Evolutionary conservation across 2,888 invertebrate species (phyloP), one percentile per base, ranked within the genome.

Genomic region (Trichopoda pennipes): DNA sequence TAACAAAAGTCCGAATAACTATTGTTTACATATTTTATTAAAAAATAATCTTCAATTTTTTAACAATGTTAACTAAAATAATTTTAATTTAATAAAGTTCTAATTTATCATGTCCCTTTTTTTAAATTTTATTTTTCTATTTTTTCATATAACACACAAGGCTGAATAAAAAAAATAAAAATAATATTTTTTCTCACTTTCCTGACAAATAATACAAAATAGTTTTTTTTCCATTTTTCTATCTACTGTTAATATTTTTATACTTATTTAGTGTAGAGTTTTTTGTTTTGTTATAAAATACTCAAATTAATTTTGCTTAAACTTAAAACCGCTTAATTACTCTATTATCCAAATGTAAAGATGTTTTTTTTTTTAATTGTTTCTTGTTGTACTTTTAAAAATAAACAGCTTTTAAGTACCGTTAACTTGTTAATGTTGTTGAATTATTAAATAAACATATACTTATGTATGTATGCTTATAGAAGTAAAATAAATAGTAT

Each of bases 401-500:
- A 64, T 38, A 47, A 77, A 70, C 58, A 69, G 16, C 23, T 35
- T 77, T 70, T 49, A 77, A 77, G 51, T 70, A 42, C 70, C 49
- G 55, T 70, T 70, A 58, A 64, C 21, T 55, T 47, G 61, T 76
- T 76, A 76, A 53, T 55, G 69, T 51, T 61, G 61, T 35, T 47
- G 47, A 63, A 55, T 55, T 32, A 61, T 61, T 53, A 42, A 61
- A 53, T 32, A 53, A 61, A 72, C 53, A 61, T 21, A n/a, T 23
- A 72, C 53, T 53, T 21, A n/a, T 23, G 49, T 44, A 28, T 28
- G 6, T 7, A 28, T 28, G 38, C 12, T 38, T 38, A 66, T 35
- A 49, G 47, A 72, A 23, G 38, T 51, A 47, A 66, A 53, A 73
- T 28, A 61, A 72, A 38, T 12, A 38, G 1, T 12, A 38, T 38